Percentiles rank a stretch among this genome's conserved stretches.
phyloP scores from a whole-genome alignment of 2,113 vertebrate species.

The Chelonoidis abingdonii region DNA sequence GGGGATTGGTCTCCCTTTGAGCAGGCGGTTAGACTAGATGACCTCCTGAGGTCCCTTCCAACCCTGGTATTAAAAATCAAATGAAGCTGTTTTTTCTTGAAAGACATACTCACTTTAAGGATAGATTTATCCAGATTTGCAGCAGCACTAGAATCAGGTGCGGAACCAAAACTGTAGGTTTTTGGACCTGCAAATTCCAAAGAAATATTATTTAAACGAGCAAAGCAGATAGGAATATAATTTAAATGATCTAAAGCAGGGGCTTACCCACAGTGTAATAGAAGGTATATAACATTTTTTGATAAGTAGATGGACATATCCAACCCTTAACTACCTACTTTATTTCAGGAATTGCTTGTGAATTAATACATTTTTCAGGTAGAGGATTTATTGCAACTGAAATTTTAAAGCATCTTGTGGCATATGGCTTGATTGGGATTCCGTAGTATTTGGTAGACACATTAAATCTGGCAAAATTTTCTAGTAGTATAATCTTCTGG shows the following conservation, averaged over 20 bases:
- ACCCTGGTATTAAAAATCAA: no score
- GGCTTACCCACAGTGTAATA: fast-evolving
- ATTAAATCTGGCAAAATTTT: neutral
- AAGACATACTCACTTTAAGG: constrained; percentile 85
- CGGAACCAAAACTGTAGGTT: constrained; percentile 92
- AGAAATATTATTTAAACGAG: neutral
- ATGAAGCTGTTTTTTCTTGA: neutral
- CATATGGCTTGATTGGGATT: neutral
- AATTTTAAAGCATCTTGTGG: neutral
- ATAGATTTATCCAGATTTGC: constrained; percentile 89
- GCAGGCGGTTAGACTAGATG: no score
- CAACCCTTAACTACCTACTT: neutral
- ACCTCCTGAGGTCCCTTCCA: no score
- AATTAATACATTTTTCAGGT: neutral
- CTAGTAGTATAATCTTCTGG: neutral
- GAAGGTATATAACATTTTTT: neutral
- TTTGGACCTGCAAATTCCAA: constrained; percentile 87
- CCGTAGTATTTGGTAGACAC: fast-evolving
- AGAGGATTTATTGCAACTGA: neutral
- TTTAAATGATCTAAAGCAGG: neutral
- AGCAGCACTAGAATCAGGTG: constrained; percentile 82
- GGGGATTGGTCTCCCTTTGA: no score
- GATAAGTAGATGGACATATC: neutral
- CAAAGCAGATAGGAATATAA: fast-evolving
- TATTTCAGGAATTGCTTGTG: neutral